Percentiles rank a stretch among this genome's conserved stretches.
phyloP scores from a whole-genome alignment of 2,888 invertebrate species.

The Euzophera pinguis region DNA sequence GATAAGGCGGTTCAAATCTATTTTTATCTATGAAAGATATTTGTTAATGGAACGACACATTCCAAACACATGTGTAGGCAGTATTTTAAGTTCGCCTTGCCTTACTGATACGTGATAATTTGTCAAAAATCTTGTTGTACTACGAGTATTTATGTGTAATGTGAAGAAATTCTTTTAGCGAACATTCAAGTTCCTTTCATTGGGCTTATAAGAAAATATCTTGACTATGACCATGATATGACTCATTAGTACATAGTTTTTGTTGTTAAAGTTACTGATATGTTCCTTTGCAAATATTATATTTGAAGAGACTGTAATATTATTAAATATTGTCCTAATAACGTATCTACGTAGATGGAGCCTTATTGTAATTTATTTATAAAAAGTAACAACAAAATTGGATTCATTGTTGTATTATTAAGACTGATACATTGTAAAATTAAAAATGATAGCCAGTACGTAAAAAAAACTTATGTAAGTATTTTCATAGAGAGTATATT shows the following conservation, averaged over 20 bases:
- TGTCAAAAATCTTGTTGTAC: slow-evolving; percentile 30
- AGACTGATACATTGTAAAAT: slow-evolving; percentile 68
- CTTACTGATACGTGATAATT: slow-evolving; percentile 64
- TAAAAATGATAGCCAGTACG: slow-evolving; percentile 64
- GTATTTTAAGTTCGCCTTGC: slow-evolving; percentile 62
- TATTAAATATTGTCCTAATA: slow-evolving; percentile 39
- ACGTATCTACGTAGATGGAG: slow-evolving; percentile 47
- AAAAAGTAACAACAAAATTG: slow-evolving; percentile 18
- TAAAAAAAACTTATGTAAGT: slow-evolving; percentile 51
- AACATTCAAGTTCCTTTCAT: neutral
- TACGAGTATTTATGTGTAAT: neutral
- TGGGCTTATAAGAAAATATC: neutral
- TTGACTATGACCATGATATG: neutral
- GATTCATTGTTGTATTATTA: slow-evolving; percentile 52
- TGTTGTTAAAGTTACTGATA: slow-evolving; percentile 40
- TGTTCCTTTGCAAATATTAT: slow-evolving; percentile 54
- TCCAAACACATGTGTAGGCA: slow-evolving; percentile 73
- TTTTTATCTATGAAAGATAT: slow-evolving; percentile 64
- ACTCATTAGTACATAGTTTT: slow-evolving; percentile 19
- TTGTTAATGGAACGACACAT: slow-evolving; percentile 73
- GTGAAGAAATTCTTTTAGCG: neutral
- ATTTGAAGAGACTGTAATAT: slow-evolving; percentile 60
- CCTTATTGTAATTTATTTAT: slow-evolving; percentile 34
- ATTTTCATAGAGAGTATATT: slow-evolving; percentile 74
- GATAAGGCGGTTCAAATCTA: slow-evolving; percentile 56